Base-by-base conservation (phyloP, 2,797 vertebrate genomes). In the Pogonophryne albipinna region DNA sequence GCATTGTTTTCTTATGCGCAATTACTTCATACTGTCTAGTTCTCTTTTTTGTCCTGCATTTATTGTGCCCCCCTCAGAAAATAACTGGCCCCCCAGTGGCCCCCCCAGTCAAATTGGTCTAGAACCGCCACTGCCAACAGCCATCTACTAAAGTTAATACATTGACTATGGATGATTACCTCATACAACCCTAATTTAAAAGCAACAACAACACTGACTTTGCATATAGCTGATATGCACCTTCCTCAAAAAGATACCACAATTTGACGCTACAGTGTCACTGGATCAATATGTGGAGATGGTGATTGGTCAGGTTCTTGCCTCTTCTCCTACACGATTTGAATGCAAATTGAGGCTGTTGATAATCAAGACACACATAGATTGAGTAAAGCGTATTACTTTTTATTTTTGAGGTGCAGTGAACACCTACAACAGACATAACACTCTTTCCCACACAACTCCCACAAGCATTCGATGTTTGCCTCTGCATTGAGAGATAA, bases 401-500 rank as follows among this genome's bases (percentile, higher is more conserved):
- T 34, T 16, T 62, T 14, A 13, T 14, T 52, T 76, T 51, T 20
- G 2, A 3, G 10, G 0, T 10, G 15, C 38, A 55, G 27, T 11
- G 6, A 23, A 66, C 34, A 53, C 15, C 5, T 15, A 51, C 42
- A 65, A 27, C 27, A 5, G 56, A 31, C 56, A 38, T 59, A 17
- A 47, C 38, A 41, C 34, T 64, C 6, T 46, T 31, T 49, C 46
- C 5, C n/a, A 50, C 56, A 13, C 46, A 42, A 31, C 31, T 23
- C 47, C 55, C 16, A n/a, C 1, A 57, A 19, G 53, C 10, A 66
- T 42, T 46, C 12, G 6, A 46, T 38, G 34, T 38, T 62, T 56
- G 61, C 50, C 2, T 52, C 6, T 27, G 31, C 59, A 12, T 9
- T 17, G 16, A 34, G 71, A 71, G 77, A 80, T 67, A 14, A 80